A percentile compares a stretch with the other conserved stretches of the same genome.
Evolutionary conservation across 2,113 vertebrate species (phyloP).

Genomic region (Alethe diademata): DNA sequence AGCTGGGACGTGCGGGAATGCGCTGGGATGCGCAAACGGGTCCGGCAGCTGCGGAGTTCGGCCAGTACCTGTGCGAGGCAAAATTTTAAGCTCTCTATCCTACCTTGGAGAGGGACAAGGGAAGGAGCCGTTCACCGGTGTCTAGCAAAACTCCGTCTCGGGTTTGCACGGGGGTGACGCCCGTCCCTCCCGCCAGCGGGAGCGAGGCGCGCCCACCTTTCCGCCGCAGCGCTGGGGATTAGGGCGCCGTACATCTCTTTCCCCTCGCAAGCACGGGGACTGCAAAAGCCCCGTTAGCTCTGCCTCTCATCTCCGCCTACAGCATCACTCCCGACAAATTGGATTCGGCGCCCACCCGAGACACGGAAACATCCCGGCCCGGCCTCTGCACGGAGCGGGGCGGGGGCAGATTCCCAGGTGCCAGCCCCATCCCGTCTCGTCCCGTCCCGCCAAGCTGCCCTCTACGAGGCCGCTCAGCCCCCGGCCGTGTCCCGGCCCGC

Average conservation of each 20-base stretch:
- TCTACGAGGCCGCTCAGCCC: not conserved
- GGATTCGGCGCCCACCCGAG: not conserved
- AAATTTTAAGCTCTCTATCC: not conserved
- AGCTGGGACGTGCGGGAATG: not conserved
- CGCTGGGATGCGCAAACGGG: not conserved
- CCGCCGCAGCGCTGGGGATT: not conserved
- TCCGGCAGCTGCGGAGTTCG: not conserved
- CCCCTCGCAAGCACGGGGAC: not conserved
- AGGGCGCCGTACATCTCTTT: not conserved
- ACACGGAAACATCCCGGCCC: not conserved
- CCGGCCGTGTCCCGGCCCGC: not conserved
- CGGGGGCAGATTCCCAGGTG: conserved; percentile 4
- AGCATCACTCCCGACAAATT: conserved; percentile 49
- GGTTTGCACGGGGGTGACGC: not conserved
- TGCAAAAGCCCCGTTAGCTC: conserved; percentile 27
- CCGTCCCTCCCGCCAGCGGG: not conserved
- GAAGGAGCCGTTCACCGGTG: not conserved
- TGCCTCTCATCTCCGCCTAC: conserved; percentile 56
- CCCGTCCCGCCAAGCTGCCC: not conserved
- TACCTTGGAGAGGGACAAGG: not conserved
- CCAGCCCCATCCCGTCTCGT: not conserved
- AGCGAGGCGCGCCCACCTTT: not conserved
- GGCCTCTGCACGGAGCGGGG: conserved; percentile 2
- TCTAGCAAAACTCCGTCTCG: not conserved
- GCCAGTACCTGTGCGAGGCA: not conserved